A percentile compares a stretch with the other conserved stretches of the same genome.
Conservation (phyloP, 2,797 vertebrate genomes). For the Xiphorhynchus erythropygius region DNA sequence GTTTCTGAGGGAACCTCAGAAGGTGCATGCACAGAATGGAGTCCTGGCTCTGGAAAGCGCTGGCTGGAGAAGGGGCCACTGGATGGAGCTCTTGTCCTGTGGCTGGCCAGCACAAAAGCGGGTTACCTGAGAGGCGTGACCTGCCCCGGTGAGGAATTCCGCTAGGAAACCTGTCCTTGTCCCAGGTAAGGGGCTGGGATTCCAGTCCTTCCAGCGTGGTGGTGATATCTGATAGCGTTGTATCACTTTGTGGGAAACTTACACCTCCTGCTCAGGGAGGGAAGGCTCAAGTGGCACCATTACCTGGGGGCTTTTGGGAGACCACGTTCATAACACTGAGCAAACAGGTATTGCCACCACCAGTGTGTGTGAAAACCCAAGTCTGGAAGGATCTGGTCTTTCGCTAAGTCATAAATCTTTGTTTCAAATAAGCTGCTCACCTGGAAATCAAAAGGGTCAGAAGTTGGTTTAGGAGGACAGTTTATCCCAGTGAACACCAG, state of each 20-base stretch:
- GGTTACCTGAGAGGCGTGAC: neutral
- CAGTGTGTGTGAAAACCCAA: neutral
- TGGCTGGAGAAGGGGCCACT: neutral
- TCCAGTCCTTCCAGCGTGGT: neutral
- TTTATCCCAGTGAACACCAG: neutral
- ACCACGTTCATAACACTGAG: neutral
- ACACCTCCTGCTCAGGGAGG: neutral
- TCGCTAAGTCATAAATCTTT: neutral
- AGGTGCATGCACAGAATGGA: accelerated
- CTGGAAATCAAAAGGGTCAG: neutral
- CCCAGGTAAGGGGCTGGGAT: neutral
- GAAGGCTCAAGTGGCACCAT: neutral
- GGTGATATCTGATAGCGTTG: neutral
- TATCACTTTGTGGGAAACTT: neutral
- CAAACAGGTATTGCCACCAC: neutral
- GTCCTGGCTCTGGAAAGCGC: neutral
- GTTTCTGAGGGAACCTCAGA: neutral
- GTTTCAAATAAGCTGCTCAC: neutral
- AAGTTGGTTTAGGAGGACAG: neutral
- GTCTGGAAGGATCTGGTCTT: neutral
- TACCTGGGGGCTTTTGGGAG: neutral
- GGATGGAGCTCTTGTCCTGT: constrained; percentile 47
- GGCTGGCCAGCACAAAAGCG: neutral
- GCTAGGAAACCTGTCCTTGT: neutral
- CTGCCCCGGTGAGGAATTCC: accelerated